Conservation (phyloP, 2,797 vertebrate genomes). For the Denticeps clupeoides region DNA sequence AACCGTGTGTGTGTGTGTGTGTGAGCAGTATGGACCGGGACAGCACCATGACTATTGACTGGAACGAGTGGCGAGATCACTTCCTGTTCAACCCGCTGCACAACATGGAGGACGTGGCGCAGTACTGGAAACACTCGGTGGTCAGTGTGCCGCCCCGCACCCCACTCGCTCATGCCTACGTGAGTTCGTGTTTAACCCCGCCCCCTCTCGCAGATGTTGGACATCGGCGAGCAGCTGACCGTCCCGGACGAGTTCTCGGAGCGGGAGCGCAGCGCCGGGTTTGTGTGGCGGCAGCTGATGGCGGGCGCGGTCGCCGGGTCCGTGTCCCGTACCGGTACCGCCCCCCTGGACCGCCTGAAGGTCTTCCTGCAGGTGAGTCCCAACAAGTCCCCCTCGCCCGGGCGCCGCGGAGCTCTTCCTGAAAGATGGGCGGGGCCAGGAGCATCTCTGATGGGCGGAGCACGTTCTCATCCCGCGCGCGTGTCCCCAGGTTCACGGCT, state of each 20-base stretch:
- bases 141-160: slow-evolving; percentile 43
- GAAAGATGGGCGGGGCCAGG: no score
- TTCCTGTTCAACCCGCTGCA: slow-evolving; percentile 76
- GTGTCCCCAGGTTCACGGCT: slow-evolving; percentile 53
- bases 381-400: no score
- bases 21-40: slow-evolving; percentile 73
- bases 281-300: slow-evolving; percentile 87
- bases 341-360: slow-evolving; percentile 89
- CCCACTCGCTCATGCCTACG: background rate
- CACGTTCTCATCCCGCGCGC: slow-evolving; percentile 98
- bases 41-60: slow-evolving; percentile 80
- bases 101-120: slow-evolving; percentile 75
- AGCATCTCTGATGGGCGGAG: no score
- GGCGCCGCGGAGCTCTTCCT: no score
- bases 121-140: slow-evolving; percentile 78
- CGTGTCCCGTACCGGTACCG: slow-evolving; percentile 83
- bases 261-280: slow-evolving; percentile 81
- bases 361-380: slow-evolving; percentile 89
- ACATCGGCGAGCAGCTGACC: slow-evolving; percentile 85
- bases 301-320: slow-evolving; percentile 82
- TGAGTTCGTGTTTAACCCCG: background rate
- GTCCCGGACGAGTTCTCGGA: slow-evolving; percentile 92
- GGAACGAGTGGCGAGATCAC: slow-evolving; percentile 83
- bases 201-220: slow-evolving; percentile 71
- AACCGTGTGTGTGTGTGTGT: background rate